Conservation (phyloP, 2,113 vertebrate species). For the Myanophis thanlyinensis region DNA sequence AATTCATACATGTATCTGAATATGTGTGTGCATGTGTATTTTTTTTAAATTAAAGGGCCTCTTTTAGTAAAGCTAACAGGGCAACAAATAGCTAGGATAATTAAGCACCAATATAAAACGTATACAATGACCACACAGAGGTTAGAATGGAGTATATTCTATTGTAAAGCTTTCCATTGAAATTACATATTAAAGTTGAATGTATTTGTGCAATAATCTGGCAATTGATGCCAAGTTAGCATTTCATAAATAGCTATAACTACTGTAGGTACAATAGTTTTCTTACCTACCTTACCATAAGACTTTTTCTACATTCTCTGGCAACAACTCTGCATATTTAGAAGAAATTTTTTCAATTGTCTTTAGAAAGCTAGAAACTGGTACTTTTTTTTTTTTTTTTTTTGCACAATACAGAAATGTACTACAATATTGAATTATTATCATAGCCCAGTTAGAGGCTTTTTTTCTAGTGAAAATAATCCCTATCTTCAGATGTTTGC, state of each 20-base stretch:
- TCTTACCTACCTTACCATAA: not conserved
- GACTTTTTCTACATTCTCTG: not conserved
- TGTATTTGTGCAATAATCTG: not conserved
- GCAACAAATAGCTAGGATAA: not conserved
- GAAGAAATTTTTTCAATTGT: not conserved
- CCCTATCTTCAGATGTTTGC: not conserved
- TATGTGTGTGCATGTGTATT: not conserved
- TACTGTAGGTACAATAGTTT: not conserved
- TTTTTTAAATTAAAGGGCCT: not conserved
- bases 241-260: not conserved
- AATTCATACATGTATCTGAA: not conserved
- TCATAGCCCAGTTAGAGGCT: not conserved
- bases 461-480: not conserved
- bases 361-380: not conserved
- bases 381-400: not conserved
- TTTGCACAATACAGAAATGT: not conserved
- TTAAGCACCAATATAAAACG: not conserved
- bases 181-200: not conserved
- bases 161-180: not conserved
- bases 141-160: not conserved
- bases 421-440: not conserved
- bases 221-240: not conserved
- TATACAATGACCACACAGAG: not conserved
- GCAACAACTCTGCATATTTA: not conserved
- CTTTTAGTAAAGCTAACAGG: not conserved